Percentiles rank a stretch among this genome's conserved stretches.
phyloP scores from a whole-genome alignment of 2,888 invertebrate species.

The Psylliodes chrysocephalus region DNA sequence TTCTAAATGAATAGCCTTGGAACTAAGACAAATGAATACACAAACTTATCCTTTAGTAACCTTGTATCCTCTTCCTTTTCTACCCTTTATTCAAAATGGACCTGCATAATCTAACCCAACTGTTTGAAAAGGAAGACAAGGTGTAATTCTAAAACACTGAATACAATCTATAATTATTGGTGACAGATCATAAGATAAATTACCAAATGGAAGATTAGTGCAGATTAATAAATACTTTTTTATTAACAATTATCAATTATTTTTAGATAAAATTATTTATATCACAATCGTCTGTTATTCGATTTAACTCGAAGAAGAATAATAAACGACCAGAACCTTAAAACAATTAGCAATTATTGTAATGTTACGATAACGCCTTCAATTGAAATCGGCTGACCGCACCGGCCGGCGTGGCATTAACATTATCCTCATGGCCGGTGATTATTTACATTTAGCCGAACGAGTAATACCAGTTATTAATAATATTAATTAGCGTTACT shows the following conservation, averaged over 20 bases:
- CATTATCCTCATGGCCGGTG: constrained; percentile 40
- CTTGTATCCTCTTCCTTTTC: constrained; percentile 32
- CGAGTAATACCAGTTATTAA: constrained; percentile 54
- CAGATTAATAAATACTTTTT: no score
- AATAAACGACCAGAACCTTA: no score
- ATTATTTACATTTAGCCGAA: constrained; percentile 42
- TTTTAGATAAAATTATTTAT: no score
- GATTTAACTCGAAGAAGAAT: no score
- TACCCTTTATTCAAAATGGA: constrained; percentile 33
- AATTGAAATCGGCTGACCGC: background rate
- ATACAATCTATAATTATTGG: no score
- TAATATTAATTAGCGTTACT: constrained; percentile 48
- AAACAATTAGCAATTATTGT: no score
- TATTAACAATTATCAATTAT: no score
- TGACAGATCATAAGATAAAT: no score
- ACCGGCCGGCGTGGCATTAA: constrained; percentile 1
- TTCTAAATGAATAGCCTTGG: constrained; percentile 40
- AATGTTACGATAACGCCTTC: background rate
- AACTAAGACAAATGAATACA: constrained; percentile 36
- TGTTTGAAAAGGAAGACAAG: constrained; percentile 26
- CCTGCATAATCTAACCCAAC: constrained; percentile 36
- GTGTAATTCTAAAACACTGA: no score
- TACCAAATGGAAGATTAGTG: no score
- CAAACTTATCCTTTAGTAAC: constrained; percentile 26
- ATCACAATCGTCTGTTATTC: no score